Base-by-base conservation (phyloP, 2,888 invertebrate genomes). In the Kryphioiulus occultus region DNA sequence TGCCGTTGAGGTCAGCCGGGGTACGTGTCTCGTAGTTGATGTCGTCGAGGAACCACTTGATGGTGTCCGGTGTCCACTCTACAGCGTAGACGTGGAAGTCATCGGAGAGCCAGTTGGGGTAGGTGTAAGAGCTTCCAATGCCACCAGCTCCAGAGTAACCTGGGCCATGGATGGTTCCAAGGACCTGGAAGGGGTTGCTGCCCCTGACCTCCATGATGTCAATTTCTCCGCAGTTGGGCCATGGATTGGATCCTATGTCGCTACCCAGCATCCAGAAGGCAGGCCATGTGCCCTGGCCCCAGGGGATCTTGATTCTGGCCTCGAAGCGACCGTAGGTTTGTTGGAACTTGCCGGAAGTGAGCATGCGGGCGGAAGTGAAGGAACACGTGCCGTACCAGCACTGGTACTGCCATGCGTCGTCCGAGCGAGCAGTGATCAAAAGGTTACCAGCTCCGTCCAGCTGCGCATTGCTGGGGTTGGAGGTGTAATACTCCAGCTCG, bases 251-350 rank as follows among this genome's bases (percentile, higher is more conserved):
- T 9, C 87, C 87, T 10, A 87, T 30, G n/a, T n/a, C n/a, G n/a
- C n/a, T n/a, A n/a, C n/a, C n/a, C n/a, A n/a, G n/a, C 44, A 42
- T 84, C 87, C 87, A 87, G 84, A 87, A 87, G 15, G 87, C 87
- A 0, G 87, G 87, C 87, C 87, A 87, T 0, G 84, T 32, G 32
- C 87, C 87, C n/a, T 84, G n/a, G 19, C 84, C 84, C 19, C 22
- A 83, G 0, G 84, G 87, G 1, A 87, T 10, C 19, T 30, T 39
- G 26, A 87, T 22, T 3, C 87, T 0, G 32, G 87, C 87, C n/a
- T 87, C 87, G 84, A 84, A 87, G 12, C 87, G 22, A 15, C 87
- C 87, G n/a, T 84, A 87, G 1, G 84, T 84, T 26, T 39, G 42
- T 0, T 22, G 10, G 87, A 87, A 87, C 22, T 87, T 84, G 19